phyloP scores from a whole-genome alignment of 1,140 invertebrate genomes.

The Trichonephila clavipes region DNA sequence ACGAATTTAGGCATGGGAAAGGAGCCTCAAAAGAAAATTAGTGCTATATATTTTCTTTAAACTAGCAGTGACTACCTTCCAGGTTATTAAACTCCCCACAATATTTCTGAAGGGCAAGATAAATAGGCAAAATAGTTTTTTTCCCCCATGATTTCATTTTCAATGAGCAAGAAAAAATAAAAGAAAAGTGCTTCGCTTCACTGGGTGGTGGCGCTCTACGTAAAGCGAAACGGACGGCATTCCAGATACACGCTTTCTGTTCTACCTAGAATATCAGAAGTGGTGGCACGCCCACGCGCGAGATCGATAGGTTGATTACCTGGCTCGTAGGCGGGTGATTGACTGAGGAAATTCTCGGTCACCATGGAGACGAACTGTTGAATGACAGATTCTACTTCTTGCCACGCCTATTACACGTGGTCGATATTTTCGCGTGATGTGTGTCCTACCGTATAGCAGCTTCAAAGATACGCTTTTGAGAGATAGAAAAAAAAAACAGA shows the following conservation, averaged over 20 bases:
- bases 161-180: constrained; percentile 33
- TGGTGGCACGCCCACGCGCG: constrained; percentile 52
- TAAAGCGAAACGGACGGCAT: constrained; percentile 8
- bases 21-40: background rate
- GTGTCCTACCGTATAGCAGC: constrained; percentile 38
- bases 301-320: constrained; percentile 70
- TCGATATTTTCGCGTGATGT: constrained; percentile 60
- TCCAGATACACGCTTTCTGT: constrained; percentile 27
- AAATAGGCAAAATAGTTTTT: constrained; percentile 5
- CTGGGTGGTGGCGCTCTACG: background rate
- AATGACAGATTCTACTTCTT: constrained; percentile 42
- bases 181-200: constrained; percentile 15
- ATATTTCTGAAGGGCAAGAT: constrained; percentile 19
- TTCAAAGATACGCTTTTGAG: constrained; percentile 35
- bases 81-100: constrained; percentile 8
- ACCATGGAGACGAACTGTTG: constrained; percentile 44
- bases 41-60: background rate
- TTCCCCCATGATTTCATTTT: constrained; percentile 45
- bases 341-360: constrained; percentile 57
- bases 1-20: background rate
- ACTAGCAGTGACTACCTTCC: background rate
- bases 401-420: constrained; percentile 52
- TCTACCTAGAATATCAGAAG: constrained; percentile 47
- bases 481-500: background rate
- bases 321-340: constrained; percentile 53